Conservation (phyloP, 2,113 vertebrate species). For the Diglossa brunneiventris region DNA sequence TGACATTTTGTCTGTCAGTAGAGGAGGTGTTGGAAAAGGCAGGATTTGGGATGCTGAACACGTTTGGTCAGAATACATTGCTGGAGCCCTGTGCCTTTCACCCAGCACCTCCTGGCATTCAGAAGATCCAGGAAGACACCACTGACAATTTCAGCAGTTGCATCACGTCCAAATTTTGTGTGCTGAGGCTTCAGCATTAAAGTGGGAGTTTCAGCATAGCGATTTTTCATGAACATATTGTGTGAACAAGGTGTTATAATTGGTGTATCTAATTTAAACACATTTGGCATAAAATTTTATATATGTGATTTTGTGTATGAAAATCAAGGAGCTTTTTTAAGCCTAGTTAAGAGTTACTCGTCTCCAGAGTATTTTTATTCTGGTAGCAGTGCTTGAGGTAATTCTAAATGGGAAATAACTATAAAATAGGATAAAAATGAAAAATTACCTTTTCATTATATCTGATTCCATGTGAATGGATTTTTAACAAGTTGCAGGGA, state of each 20-base stretch:
- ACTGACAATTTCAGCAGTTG: neutral
- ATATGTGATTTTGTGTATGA: neutral
- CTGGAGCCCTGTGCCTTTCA: neutral
- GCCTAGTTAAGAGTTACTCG: conserved; percentile 12
- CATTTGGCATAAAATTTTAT: neutral
- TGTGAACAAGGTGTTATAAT: conserved; percentile 39
- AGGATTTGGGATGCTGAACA: neutral
- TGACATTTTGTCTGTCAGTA: neutral
- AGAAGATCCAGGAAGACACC: neutral
- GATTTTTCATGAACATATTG: conserved; percentile 41
- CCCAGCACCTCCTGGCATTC: neutral
- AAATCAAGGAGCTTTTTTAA: conserved; percentile 26
- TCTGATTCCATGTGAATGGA: conserved; percentile 22
- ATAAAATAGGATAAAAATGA: conserved; percentile 6
- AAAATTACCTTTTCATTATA: conserved; percentile 27
- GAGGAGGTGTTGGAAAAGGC: neutral
- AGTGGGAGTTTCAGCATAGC: neutral
- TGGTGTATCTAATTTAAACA: conserved; percentile 41
- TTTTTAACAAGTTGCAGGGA: conserved; percentile 31
- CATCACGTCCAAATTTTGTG: neutral
- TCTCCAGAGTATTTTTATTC: conserved; percentile 32
- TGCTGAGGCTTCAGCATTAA: neutral
- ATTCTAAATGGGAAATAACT: conserved; percentile 29
- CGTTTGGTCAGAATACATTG: neutral
- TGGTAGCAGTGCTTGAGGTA: neutral